Evolutionary conservation across 1,140 invertebrate genomes (phyloP), one percentile per base, ranked within the genome.

Genomic region (Pomacea maculata): DNA sequence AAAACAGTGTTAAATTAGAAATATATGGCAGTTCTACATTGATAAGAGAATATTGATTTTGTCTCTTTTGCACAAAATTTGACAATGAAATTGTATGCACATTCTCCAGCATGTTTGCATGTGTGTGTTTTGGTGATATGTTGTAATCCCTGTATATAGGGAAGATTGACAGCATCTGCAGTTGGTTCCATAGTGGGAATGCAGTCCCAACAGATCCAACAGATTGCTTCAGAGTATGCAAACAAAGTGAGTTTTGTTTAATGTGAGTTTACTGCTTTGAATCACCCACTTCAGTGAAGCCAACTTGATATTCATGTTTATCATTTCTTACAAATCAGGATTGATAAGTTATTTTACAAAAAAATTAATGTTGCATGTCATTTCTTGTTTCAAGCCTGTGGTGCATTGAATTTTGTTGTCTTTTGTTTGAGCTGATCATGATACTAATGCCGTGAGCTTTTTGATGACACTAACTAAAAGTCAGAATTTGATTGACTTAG

Each of bases 101-200:
- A n/a, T 76, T 61, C 15, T 61, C 63, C 61, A 64, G 75, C 64
- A 80, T 68, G 72, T n/a, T 34, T 80, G 12, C 55, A 11, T 25
- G 19, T n/a, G n/a, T 75, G 77, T 79, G 25, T 57, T 25, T 79
- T 17, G 63, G 34, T 81, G 80, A 17, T 76, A 61, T 63, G 68
- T 64, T 68, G 17, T 67, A 68, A 54, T 76, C 64, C 54, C 34
- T 29, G 15, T 71, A 55, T 78, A 17, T 68, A 91, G 90, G 88
- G 88, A 73, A 92, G 90, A 83, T 76, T 92, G 54, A 89, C 91
- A 72, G 90, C 92, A n/a, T 90, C 88, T 84, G 87, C 88, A 74
- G 91, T 92, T 45, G 91, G 92, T 6, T 88, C 90, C 21, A 90
- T 92, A 65, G 91, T 92, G 72, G 88, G 91, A 34, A 86, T 92